Percentiles rank a stretch among this genome's conserved stretches.
Evolutionary conservation across 2,888 invertebrate genomes (phyloP).

Genomic region (Pollenia labialis): DNA sequence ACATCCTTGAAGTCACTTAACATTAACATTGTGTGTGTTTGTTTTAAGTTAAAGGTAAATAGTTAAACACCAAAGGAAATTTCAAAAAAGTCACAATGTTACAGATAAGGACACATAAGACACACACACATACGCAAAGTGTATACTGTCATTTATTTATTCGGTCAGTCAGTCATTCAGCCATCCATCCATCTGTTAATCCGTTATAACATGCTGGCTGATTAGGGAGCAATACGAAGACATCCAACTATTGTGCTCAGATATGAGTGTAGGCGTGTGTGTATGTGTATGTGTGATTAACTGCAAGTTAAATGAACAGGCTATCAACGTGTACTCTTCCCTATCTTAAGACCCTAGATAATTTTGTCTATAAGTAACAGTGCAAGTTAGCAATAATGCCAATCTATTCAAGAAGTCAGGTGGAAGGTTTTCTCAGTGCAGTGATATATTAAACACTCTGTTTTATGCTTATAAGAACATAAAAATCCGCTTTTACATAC

Average conservation of each 20-base stretch:
- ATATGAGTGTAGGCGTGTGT: not conserved
- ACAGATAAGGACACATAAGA: conserved; percentile 18
- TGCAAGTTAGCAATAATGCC: not conserved
- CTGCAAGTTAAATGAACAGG: conserved; percentile 9
- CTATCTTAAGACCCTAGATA: not conserved
- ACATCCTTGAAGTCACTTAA: not conserved
- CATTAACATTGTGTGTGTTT: not conserved
- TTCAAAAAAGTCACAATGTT: conserved; percentile 18
- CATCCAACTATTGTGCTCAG: not conserved
- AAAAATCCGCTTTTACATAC: no score
- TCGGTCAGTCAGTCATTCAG: conserved; percentile 6
- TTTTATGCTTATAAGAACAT: no score
- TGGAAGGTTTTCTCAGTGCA: no score
- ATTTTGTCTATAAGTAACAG: conserved; percentile 2
- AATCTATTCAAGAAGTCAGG: no score
- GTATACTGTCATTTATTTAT: not conserved
- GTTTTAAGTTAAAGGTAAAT: conserved; percentile 10
- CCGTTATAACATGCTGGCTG: conserved; percentile 6
- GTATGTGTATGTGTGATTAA: not conserved
- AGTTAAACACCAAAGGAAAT: not conserved
- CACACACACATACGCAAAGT: not conserved
- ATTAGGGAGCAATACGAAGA: not conserved
- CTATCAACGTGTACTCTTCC: not conserved
- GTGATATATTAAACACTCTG: no score
- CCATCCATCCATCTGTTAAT: conserved; percentile 31